Evolutionary conservation across 2,888 invertebrate genomes (phyloP).

Genomic region (Oscheius sp.): DNA sequence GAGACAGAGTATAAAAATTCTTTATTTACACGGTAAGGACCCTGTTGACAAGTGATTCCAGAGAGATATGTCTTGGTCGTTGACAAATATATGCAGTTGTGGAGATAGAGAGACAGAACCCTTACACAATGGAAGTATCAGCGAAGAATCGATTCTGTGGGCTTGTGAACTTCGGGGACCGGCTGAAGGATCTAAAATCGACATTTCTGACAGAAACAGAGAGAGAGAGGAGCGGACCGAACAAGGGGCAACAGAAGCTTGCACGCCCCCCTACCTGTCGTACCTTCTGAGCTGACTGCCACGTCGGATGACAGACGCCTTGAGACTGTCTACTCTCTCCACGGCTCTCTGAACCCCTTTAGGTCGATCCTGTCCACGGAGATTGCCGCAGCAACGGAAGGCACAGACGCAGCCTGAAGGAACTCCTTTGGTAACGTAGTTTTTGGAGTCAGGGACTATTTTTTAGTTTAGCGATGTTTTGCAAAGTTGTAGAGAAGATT

Average conservation of each 20-base stretch:
- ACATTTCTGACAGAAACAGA: not conserved
- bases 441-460: too few species aligned
- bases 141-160: conserved; percentile 53
- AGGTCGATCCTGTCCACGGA: conserved; percentile 53
- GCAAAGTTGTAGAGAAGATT: too few species aligned
- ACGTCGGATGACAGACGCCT: conserved; percentile 60
- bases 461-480: too few species aligned
- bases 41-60: conserved; percentile 11
- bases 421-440: not conserved
- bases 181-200: conserved; percentile 59
- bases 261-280: not conserved
- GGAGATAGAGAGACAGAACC: not conserved
- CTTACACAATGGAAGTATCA: conserved; percentile 68
- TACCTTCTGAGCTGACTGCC: conserved; percentile 62
- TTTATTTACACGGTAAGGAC: conserved; percentile 22
- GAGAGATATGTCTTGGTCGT: conserved; percentile 14
- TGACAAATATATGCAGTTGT: not conserved
- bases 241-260: not conserved
- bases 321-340: conserved; percentile 53
- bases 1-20: not conserved
- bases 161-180: conserved; percentile 66
- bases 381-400: conserved; percentile 72
- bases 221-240: not conserved
- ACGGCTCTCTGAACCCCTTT: conserved; percentile 57
- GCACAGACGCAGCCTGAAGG: conserved; percentile 72